A percentile compares a stretch with the other conserved stretches of the same genome.
phyloP scores from a whole-genome alignment of 1,140 invertebrate genomes.

The Dreissena rostriformis region DNA sequence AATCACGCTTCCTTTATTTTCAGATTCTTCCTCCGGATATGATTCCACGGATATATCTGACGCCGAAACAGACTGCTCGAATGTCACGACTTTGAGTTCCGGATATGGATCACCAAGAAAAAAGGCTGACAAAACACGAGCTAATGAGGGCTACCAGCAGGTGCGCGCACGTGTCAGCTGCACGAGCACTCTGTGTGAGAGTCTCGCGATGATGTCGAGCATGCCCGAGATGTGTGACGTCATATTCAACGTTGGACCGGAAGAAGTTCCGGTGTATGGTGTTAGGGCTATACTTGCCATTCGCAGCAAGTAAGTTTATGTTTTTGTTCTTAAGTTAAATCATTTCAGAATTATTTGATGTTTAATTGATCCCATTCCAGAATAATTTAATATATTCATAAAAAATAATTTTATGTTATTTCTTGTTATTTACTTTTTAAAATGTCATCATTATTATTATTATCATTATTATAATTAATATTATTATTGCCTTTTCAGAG shows the following conservation, averaged over 20 bases:
- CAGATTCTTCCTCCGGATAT: constrained; percentile 43
- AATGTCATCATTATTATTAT: no score
- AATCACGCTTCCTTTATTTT: not conserved
- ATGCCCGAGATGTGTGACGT: constrained; percentile 64
- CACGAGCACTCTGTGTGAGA: constrained; percentile 51
- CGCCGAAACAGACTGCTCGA: constrained; percentile 5
- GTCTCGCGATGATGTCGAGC: constrained; percentile 51
- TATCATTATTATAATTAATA: no score
- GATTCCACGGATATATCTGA: constrained; percentile 44
- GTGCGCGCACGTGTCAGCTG: constrained; percentile 40
- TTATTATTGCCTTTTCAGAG: no score
- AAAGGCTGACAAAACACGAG: no score
- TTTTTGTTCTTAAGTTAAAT: not conserved
- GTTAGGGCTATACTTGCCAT: constrained; percentile 56
- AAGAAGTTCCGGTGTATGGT: constrained; percentile 53
- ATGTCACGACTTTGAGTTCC: not conserved
- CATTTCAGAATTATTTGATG: not conserved
- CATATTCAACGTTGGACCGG: constrained; percentile 55
- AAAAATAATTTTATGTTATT: not conserved
- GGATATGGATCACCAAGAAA: not conserved
- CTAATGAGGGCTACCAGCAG: no score
- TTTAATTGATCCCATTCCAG: no score
- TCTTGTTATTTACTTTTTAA: no score
- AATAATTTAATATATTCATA: no score
- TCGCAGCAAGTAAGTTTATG: constrained; percentile 48